phyloP scores from a whole-genome alignment of 2,797 vertebrate species.

The Semotilus atromaculatus region DNA sequence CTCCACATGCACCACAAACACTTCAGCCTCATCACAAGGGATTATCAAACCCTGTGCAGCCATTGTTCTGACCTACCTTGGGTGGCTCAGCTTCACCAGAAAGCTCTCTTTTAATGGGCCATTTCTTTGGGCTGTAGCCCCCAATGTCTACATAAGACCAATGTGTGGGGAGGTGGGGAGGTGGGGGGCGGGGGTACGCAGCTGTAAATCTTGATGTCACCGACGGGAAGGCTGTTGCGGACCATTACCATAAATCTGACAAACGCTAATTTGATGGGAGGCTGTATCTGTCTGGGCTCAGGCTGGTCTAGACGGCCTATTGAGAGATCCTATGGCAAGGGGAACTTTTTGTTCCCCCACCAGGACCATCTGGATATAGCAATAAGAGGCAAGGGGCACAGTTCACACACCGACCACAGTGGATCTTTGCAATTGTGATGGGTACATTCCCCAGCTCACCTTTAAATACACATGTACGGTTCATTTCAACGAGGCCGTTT shows the following conservation, averaged over 20 bases:
- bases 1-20: conserved; percentile 68
- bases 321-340: conserved; percentile 95
- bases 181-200: conserved; percentile 62
- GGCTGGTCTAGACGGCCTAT: conserved; percentile 99
- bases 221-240: conserved; percentile 98
- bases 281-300: conserved; percentile 99
- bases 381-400: conserved; percentile 86
- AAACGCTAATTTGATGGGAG: conserved; percentile 99
- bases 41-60: conserved; percentile 77
- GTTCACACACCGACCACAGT: conserved; percentile 55
- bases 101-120: conserved; percentile 62
- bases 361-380: conserved; percentile 98
- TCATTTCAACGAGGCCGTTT: conserved; percentile 13
- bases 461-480: conserved; percentile 38
- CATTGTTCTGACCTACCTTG: conserved; percentile 72
- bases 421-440: conserved; percentile 75
- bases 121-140: conserved; percentile 65
- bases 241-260: conserved; percentile 99
- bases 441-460: conserved; percentile 52
- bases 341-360: conserved; percentile 89
- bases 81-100: conserved; percentile 54
- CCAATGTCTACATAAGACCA: conserved; percentile 59
- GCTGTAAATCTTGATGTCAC: conserved; percentile 98
- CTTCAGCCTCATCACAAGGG: conserved; percentile 75
- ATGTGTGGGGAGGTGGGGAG: conserved; percentile 63